Conservation (phyloP, 2,113 vertebrate species). For the Ovis canadensis region DNA sequence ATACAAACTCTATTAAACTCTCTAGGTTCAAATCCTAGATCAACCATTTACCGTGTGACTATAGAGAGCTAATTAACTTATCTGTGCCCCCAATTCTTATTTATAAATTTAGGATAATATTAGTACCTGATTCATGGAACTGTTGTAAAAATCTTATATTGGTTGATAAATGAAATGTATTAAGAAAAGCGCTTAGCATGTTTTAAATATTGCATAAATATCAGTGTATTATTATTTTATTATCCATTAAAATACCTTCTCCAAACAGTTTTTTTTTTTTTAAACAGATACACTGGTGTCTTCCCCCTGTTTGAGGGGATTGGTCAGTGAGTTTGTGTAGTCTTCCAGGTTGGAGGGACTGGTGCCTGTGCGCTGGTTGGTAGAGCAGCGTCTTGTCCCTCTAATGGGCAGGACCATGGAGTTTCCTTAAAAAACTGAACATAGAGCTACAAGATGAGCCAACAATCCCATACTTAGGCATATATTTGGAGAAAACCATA, state of each 20-base stretch:
- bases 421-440: not conserved
- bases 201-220: not conserved
- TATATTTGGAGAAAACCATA: not conserved
- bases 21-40: not conserved
- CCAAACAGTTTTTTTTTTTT: not conserved
- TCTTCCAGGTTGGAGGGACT: not conserved
- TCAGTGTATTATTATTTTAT: not conserved
- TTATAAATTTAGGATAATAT: not conserved
- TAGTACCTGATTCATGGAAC: not conserved
- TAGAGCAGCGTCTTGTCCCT: not conserved
- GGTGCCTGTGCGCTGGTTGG: not conserved
- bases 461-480: not conserved
- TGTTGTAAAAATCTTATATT: not conserved
- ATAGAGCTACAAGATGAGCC: not conserved
- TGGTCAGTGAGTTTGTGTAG: not conserved
- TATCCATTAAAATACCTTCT: not conserved
- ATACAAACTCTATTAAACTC: not conserved
- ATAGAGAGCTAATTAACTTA: not conserved
- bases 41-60: not conserved
- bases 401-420: not conserved
- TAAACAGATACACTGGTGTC: not conserved
- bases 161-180: not conserved
- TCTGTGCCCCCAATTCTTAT: not conserved
- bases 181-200: not conserved
- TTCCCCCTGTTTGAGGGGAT: not conserved